Conservation (phyloP, 2,888 invertebrate genomes). For the Lymantria monacha region DNA sequence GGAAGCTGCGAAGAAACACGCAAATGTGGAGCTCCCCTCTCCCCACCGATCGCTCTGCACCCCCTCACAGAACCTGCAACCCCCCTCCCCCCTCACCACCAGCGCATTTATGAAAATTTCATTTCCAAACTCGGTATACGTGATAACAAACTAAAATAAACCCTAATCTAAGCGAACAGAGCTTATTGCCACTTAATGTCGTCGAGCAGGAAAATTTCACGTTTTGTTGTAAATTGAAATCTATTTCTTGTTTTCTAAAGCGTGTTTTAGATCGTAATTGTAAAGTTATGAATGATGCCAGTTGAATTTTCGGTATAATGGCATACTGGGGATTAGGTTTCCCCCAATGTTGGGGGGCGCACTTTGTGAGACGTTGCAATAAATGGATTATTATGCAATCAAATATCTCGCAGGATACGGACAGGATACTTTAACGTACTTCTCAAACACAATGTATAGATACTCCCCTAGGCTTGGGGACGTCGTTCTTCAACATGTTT, state of each 20-base stretch:
- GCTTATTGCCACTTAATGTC: conserved; percentile 66
- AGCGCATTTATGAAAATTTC: conserved; percentile 77
- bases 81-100: conserved; percentile 22
- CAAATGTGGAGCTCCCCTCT: conserved; percentile 54
- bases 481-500: background rate
- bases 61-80: conserved; percentile 21
- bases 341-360: conserved; percentile 60
- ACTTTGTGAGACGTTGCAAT: conserved; percentile 65
- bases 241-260: conserved; percentile 51
- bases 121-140: conserved; percentile 64
- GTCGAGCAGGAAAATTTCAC: conserved; percentile 43
- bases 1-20: conserved; percentile 65
- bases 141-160: conserved; percentile 62
- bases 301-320: conserved; percentile 74
- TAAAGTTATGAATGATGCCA: conserved; percentile 57
- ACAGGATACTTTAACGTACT: conserved; percentile 18
- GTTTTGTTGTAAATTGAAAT: conserved; percentile 50
- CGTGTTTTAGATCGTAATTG: conserved; percentile 35
- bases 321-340: conserved; percentile 77
- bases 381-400: conserved; percentile 76
- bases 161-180: conserved; percentile 62
- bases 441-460: conserved; percentile 17
- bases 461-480: background rate
- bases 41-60: conserved; percentile 12
- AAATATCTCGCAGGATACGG: conserved; percentile 43